Conservation (phyloP, 2,888 invertebrate genomes). For the Magallana nippona region DNA sequence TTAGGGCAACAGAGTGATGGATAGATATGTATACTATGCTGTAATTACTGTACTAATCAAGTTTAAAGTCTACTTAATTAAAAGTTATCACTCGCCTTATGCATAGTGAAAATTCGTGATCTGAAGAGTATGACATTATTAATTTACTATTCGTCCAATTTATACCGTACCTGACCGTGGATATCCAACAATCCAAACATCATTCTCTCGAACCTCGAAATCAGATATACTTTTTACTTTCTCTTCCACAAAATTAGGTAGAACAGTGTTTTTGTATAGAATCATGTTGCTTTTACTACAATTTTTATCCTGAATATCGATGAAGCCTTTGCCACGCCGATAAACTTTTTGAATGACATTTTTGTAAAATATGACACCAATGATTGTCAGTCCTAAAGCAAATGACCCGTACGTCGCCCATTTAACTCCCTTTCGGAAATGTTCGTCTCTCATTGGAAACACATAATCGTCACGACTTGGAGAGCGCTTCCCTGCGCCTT, state of each 20-base stretch:
- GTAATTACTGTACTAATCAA: too few species aligned
- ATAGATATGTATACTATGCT: too few species aligned
- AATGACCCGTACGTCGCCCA: neutral
- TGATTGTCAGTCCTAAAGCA: neutral
- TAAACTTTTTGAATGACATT: neutral
- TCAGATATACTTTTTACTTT: conserved; percentile 79
- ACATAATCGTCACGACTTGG: neutral
- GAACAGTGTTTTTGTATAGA: conserved; percentile 66
- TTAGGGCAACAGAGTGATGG: too few species aligned
- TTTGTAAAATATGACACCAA: neutral
- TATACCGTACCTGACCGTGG: conserved; percentile 89
- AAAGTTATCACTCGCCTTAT: too few species aligned
- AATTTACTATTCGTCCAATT: neutral
- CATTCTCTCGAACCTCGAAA: conserved; percentile 87
- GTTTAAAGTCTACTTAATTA: too few species aligned
- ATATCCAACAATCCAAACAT: conserved; percentile 93
- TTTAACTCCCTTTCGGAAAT: neutral
- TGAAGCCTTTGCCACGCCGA: conserved; percentile 12
- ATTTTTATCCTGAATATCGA: neutral
- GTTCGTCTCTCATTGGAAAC: neutral
- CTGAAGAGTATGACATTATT: neutral
- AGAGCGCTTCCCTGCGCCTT: neutral
- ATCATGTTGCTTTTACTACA: conserved; percentile 52
- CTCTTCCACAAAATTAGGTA: conserved; percentile 67
- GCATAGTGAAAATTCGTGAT: neutral